Evolutionary conservation across 2,888 invertebrate species (phyloP).

Genomic region (Andrena trimmerana): DNA sequence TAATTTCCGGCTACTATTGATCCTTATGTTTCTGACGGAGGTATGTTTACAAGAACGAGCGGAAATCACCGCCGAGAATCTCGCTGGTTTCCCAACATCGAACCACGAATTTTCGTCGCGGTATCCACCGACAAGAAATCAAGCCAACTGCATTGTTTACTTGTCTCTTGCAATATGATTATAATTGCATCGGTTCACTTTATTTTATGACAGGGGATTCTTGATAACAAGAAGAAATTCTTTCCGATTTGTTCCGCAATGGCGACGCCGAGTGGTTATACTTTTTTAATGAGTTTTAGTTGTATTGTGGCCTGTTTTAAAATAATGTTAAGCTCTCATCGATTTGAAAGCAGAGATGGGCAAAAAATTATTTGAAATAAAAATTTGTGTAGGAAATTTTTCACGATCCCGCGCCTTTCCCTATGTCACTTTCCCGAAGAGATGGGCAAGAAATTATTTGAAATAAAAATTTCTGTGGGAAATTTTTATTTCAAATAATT

Average conservation of each 20-base stretch:
- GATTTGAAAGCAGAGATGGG: no score
- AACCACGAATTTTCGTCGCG: constrained; percentile 3
- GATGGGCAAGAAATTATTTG: no score
- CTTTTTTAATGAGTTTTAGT: no score
- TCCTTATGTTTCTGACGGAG: constrained; percentile 45
- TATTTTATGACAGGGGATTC: background rate
- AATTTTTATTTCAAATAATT: no score
- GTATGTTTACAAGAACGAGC: constrained; percentile 45
- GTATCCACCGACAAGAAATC: background rate
- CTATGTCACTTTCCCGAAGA: no score
- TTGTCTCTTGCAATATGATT: background rate
- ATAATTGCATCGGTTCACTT: background rate
- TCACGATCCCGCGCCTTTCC: no score
- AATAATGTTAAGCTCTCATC: no score
- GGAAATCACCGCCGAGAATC: constrained; percentile 19
- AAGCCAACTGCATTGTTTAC: background rate
- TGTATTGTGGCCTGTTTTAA: no score
- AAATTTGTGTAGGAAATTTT: no score
- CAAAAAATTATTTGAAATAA: no score
- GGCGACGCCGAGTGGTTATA: background rate
- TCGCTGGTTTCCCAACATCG: constrained; percentile 18
- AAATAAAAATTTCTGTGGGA: no score
- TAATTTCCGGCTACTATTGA: constrained; percentile 56
- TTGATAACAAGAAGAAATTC: background rate
- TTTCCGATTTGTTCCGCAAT: background rate